phyloP scores from a whole-genome alignment of 2,113 vertebrate genomes.

The Natator depressus region DNA sequence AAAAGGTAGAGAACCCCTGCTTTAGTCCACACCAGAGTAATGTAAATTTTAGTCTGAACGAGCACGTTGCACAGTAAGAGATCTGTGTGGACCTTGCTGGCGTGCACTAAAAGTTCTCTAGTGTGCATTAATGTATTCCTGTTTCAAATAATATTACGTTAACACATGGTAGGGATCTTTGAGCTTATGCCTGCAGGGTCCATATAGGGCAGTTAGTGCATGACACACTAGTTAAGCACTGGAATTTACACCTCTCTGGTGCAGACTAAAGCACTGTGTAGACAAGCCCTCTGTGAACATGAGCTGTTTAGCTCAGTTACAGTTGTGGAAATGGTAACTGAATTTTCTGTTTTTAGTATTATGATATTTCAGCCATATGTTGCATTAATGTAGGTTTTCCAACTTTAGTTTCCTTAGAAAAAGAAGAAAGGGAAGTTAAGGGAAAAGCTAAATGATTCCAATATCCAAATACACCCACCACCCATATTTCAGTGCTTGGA shows the following conservation, averaged over 20 bases:
- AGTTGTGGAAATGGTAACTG: constrained; percentile 64
- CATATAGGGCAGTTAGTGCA: not conserved
- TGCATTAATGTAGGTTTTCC: constrained; percentile 28
- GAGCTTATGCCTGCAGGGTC: not conserved
- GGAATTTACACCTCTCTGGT: not conserved
- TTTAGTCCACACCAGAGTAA: no score
- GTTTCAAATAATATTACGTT: not conserved
- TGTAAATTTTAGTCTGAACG: no score
- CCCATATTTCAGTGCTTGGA: not conserved
- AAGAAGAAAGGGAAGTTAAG: not conserved
- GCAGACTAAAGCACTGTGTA: not conserved
- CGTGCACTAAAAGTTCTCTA: not conserved
- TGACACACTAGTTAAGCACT: not conserved
- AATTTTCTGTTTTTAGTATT: constrained; percentile 55
- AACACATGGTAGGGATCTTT: not conserved
- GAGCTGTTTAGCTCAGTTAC: constrained; percentile 45
- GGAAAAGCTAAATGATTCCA: not conserved
- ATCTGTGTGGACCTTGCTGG: not conserved
- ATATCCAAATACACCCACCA: not conserved
- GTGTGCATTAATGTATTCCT: no score
- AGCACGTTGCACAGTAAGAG: not conserved
- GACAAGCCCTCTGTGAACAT: not conserved
- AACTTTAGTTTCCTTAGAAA: not conserved
- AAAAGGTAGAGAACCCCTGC: no score
- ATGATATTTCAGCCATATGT: constrained; percentile 69